Evolutionary conservation across 2,113 vertebrate species (phyloP), one percentile per base, ranked within the genome.

Genomic region (Silurus glanis): DNA sequence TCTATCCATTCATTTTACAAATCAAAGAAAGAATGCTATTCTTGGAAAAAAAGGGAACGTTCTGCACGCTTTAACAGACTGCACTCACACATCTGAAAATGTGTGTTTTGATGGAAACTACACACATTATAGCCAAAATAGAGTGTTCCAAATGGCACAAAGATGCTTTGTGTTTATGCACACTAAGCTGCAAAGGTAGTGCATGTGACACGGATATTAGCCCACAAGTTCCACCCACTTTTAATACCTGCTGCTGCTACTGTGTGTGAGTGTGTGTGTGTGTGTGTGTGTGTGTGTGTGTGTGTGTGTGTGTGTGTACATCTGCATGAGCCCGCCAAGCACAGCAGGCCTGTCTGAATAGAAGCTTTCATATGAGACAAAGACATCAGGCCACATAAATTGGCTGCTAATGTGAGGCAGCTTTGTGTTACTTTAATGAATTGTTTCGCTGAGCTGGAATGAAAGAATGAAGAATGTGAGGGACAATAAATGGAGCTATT

Each of bases 261-360:
- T 49, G 67, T 79, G 64, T 83, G 80, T 67, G 16, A 47, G 61
- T 81, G 66, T 76, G 58, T 84, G 74, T 80, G 56, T 71, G 25
- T 64, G 51, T 79, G 67, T n/a, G 56, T 58, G 45, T 14, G 37
- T 37, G 37, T 37, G 37, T 28, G 64, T 74, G 37, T 76, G 79
- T 56, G 19, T 55, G 72, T 83, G 69, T 74, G 61, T 74, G 84
- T 64, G 61, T 62, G 21, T 59, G 45, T 86, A 59, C 76, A 23
- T 85, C 28, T 83, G 74, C 55, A 53, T 45, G 55, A 64, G 81
- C 64, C 72, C 61, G 79, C 64, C 72, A 80, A 85, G 85, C 74
- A 81, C 83, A 90, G 86, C 81, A 64, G 58, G 82, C 80, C 74
- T 90, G 78, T 88, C 86, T 93, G 91, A 93, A 91, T 91, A 88